Evolutionary conservation across 2,888 invertebrate genomes (phyloP), one percentile per base, ranked within the genome.

Genomic region (Serripes groenlandicus): DNA sequence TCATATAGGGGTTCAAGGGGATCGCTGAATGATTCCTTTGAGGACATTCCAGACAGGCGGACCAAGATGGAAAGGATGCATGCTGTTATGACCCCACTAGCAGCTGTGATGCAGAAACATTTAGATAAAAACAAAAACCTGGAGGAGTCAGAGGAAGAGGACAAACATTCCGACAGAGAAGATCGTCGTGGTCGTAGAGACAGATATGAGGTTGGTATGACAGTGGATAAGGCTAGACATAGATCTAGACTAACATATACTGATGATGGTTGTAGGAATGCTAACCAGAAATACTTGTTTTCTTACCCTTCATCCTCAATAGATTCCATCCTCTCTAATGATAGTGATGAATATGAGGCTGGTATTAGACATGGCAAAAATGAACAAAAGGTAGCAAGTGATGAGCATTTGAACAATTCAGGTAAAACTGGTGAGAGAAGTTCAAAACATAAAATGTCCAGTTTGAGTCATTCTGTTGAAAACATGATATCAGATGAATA

Each of bases 51-150:
- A n/a, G 82, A 84, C 56, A 86, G 88, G 49, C 88, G 79, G 54
- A 87, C 86, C 69, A 80, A 80, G 34, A 85, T 90, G 82, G 89
- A 89, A 62, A 90, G 80, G 77, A 89, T 90, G 74, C 84, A 89
- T 83, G 88, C 83, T 52, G 84, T 90, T 26, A 81, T 86, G 3
- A 90, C 90, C n/a, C 88, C 88, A 5, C 64, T 90, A 52, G 84
- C 88, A 42, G 78, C 80, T 30, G 78, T 88, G 28, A 71, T 71
- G 64, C 68, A 81, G 66, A 78, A 71, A 32, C 66, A 56, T 60
- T 35, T 79, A 52, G 73, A 69, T n/a, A 54, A 66, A 60, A 69
- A 66, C 11, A 54, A 78, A 58, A 28, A 54, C 28, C 54, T 23
- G n/a, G 60, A 73, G 18, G 52, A 75, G 21, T 52, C 62, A 4